Base-by-base conservation (phyloP, 2,797 vertebrate species). In the Periophthalmus magnuspinnatus region DNA sequence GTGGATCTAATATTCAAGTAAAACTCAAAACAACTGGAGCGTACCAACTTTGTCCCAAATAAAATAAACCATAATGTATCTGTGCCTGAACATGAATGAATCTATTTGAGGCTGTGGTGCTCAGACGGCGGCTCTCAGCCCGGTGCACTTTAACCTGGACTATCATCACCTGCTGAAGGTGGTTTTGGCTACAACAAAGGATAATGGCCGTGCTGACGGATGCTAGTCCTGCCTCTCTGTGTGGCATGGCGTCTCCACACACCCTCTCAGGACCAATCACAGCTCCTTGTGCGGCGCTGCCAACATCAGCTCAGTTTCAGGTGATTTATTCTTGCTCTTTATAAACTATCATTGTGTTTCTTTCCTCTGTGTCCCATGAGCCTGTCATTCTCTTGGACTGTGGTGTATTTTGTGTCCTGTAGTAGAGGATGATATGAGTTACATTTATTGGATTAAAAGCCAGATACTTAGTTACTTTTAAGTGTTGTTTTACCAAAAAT, bases 131-230 rank as follows among this genome's bases (percentile, higher is more conserved):
- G 79, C 78, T 89, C 90, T 86, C 75, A 84, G 88, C 33, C 72
- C 71, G 81, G 86, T 93, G 91, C 92, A 93, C 94, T 95, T 95
- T 93, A 92, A 94, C 92, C 93, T 81, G 16, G 80, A 87, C 88
- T 96, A 94, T 96, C 95, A 95, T 92, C 95, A 90, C 93, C 89
- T 92, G 81, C 85, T 84, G 90, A 86, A 92, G 93, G 87, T 83
- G 86, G 90, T 88, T 93, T 93, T 89, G 90, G 84, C 88, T 92
- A 83, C 83, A 88, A 90, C 90, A 92, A 93, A 93, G 90, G 92
- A 92, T 95, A 95, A 95, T 94, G 93, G 91, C 86, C 79, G 84
- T 90, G 95, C 71, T 91, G 94, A 95, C 59, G 78, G 95, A 95
- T 90, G 67, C 66, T 73, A 32, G 71, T 78, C 87, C 84, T 88